Evolutionary conservation across 92 coral and sea anemone genomes (phyloP), one percentile per base, ranked within the genome.

Genomic region (Diadumene lineata): DNA sequence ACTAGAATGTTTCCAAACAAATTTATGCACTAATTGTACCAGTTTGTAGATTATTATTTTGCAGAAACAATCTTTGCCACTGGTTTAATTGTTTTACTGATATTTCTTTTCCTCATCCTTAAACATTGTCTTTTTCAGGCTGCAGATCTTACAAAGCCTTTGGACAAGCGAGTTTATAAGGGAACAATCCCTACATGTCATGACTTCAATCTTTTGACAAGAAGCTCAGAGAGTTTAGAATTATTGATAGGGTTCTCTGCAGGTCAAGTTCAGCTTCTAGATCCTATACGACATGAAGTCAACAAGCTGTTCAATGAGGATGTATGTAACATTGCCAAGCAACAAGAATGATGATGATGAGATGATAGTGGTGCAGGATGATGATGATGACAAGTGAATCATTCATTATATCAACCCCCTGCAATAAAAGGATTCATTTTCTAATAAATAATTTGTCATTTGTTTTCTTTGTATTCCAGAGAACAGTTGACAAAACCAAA

Each of bases 101-200:
- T n/a, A n/a, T n/a, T n/a, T n/a, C n/a, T n/a, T n/a, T n/a, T n/a
- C n/a, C n/a, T n/a, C n/a, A n/a, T n/a, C n/a, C n/a, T 38, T 38
- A 4, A 25, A 38, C 46, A 21, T 23, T 32, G 27, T 53, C 46
- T 29, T 13, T 29, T 17, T 69, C 63, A 94, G 98, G 98, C 98
- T 31, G 97, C 98, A 77, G 98, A 94, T 77, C 89, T 94, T 18
- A 92, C 92, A 73, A 94, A 94, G 78, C 98, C 97, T 23, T 80
- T 94, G 43, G 98, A 94, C 68, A 94, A 94, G 68, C 94, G 98
- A 19, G 86, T 92, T 43, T 94, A 94, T 58, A 94, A 94, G 74
- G 98, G 98, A 24, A 94, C 98, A 31, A 92, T 92, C 70, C 98
- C 98, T 11, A 94, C 97, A 1, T 94, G 98, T 34, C 98, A 94